Evolutionary conservation across 2,113 vertebrate species (phyloP).

Genomic region (Paralichthys olivaceus): DNA sequence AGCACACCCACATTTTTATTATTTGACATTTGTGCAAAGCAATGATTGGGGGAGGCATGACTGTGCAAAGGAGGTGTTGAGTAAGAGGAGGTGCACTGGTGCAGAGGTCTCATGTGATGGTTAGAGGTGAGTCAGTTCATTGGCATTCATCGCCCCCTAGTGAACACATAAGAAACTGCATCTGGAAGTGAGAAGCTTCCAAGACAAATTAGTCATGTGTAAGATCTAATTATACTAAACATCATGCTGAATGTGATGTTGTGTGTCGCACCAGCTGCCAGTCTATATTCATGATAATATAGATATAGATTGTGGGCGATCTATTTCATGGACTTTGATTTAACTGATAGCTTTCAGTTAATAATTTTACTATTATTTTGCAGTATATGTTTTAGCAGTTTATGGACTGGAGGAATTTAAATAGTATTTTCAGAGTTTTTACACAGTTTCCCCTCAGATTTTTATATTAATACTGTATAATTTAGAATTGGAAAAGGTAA

Average conservation of each 20-base stretch:
- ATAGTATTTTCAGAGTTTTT: not conserved
- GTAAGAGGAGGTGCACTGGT: not conserved
- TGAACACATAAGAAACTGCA: slow-evolving; percentile 32
- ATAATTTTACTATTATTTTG: too few species aligned
- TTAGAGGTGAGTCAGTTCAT: not conserved
- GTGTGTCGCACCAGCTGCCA: not conserved
- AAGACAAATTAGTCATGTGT: not conserved
- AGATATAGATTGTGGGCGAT: too few species aligned
- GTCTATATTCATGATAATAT: too few species aligned
- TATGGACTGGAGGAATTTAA: not conserved
- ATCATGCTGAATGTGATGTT: not conserved
- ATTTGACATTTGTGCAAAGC: too few species aligned
- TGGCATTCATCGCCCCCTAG: slow-evolving; percentile 47
- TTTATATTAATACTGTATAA: not conserved
- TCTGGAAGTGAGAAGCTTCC: not conserved
- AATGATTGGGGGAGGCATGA: too few species aligned
- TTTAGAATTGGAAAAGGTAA: not conserved
- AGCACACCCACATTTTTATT: too few species aligned
- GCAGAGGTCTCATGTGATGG: not conserved
- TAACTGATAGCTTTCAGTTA: too few species aligned
- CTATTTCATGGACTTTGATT: too few species aligned
- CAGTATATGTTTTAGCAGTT: not conserved
- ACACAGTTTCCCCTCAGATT: not conserved
- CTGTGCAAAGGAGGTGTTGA: not conserved
- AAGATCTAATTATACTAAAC: not conserved